These are phyloP conservation scores for Bolborhynchus lineola DNA, from an alignment of 2,113 vertebrate genomes.

Conservation along the genomic window DNA sequence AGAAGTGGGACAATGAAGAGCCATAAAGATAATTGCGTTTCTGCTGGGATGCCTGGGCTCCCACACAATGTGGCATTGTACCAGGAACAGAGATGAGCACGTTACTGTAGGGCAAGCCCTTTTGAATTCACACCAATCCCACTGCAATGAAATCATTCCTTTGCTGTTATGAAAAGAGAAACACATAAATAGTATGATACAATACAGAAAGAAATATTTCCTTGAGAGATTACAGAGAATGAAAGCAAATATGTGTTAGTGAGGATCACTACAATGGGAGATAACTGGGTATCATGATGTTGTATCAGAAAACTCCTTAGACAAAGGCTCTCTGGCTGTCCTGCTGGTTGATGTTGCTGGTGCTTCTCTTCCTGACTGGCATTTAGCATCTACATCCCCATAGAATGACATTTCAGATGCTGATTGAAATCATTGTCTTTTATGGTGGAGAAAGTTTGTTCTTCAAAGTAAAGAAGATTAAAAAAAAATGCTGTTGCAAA, in stretches of 20 bases:
- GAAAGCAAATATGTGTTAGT: neutral
- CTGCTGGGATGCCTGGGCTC: neutral
- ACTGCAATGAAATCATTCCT: neutral
- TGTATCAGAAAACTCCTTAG: neutral
- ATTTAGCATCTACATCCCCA: conserved; percentile 1
- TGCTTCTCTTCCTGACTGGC: neutral
- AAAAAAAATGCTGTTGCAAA: conserved; percentile 46
- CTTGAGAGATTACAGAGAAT: neutral
- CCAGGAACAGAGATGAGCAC: neutral
- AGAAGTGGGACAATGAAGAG: neutral
- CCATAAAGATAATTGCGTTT: accelerated
- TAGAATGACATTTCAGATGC: conserved; percentile 33
- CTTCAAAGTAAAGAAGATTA: conserved; percentile 70
- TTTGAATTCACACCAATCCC: neutral
- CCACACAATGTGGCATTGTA: accelerated
- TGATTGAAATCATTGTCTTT: conserved; percentile 60
- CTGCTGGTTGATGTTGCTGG: neutral
- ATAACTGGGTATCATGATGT: neutral
- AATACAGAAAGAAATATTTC: neutral
- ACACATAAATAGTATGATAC: accelerated
- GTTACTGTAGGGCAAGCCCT: neutral
- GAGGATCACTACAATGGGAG: neutral
- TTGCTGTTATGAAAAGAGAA: neutral
- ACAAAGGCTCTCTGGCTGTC: neutral
- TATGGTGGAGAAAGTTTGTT: conserved; percentile 41